Base-by-base conservation (phyloP, 2,113 vertebrate genomes). In the Benitochromis conjunctus region DNA sequence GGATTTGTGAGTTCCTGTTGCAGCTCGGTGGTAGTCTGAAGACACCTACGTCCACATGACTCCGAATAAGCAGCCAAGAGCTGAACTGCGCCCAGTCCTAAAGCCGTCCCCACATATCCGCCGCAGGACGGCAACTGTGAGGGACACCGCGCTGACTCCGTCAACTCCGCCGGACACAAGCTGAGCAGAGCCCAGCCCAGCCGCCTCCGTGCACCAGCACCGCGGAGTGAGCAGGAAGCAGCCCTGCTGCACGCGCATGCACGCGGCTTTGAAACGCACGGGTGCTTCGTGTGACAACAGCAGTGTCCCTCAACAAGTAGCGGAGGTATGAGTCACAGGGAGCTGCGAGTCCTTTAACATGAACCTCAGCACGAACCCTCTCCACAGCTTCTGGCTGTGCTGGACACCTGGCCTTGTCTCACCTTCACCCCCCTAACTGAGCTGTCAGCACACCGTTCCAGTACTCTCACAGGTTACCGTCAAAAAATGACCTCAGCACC, bases 1-100 rank as follows among this genome's bases (percentile, higher is more conserved):
- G 76, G 38, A 9, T 82, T 29, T 55, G 43, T 76, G 6, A 18
- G 56, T 58, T 88, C 82, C 89, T 88, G 90, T 82, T 86, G 90
- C 86, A 56, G 62, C 74, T 54, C 19, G 57, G 5, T 85, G 79
- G 56, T 55, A 88, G 54, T 89, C 86, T 31, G 57, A 58, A 8
- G 55, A 79, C 57, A 4, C 41, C 24, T 2, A 1, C 31, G 64
- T 86, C 83, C 58, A 6, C 34, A 29, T 43, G 7, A 12, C 21
- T 10, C 19, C 11, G 9, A 26, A 48, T 64, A 4, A 18, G 38
- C 48, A 53, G 66, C 0, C 31, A 3, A 29, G 18, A 19, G 26
- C 11, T 55, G 62, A 38, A 9, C 41, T 0, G 24, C 24, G 74
- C 76, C 26, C 9, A 74, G 24, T 21, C 21, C 24, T 46, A 48